Percentiles rank a stretch among this genome's conserved stretches.
Conservation (phyloP, 2,113 vertebrate genomes). For the mouse (Mus musculus) region GRCm39 chr6:121094501-121095000, state of each 20-base stretch:
- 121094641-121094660: conserved; percentile 94
- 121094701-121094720: conserved; percentile 88
- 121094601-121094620: conserved; percentile 93
- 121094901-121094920: no score
- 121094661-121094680: conserved; percentile 92
- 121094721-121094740: conserved; percentile 91
- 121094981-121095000: conserved; percentile 87
- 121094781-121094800: no score
- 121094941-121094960: conserved; percentile 93
- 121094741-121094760: conserved; percentile 76
- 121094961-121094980: conserved; percentile 94
- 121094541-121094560: background rate
- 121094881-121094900: no score
- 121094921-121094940: conserved; percentile 55
- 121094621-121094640: conserved; percentile 96
- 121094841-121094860: no score
- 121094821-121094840: no score
- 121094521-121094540: background rate
- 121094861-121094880: no score
- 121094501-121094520: background rate
- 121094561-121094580: conserved; percentile 79
- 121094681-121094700: conserved; percentile 91
- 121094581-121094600: conserved; percentile 89
- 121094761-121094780: no score
- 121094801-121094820: no score